Conservation (phyloP, 2,888 invertebrate species). For the Caenorhabditis uteleia region DNA sequence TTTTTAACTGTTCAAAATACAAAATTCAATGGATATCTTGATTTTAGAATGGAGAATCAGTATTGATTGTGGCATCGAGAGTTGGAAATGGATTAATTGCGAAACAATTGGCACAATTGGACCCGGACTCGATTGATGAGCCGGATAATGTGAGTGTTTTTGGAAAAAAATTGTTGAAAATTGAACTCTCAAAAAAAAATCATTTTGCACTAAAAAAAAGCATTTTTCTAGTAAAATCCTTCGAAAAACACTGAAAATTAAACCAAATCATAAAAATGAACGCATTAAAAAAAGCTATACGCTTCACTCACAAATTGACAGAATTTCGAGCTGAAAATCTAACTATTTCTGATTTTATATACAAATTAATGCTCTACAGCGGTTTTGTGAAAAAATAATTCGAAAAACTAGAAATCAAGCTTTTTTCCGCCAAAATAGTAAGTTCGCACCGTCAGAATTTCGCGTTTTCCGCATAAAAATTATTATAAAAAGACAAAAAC, state of each 20-base stretch:
- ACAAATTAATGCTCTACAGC: too few relatives aligned
- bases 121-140: constrained; percentile 61
- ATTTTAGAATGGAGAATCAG: constrained; percentile 65
- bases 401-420: too few relatives aligned
- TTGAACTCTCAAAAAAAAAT: neutral
- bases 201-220: neutral
- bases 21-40: neutral
- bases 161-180: neutral
- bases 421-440: too few relatives aligned
- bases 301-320: too few relatives aligned
- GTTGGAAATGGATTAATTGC: constrained; percentile 82
- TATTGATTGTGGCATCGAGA: constrained; percentile 63
- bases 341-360: too few relatives aligned
- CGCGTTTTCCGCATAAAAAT: too few relatives aligned
- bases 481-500: too few relatives aligned
- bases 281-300: too few relatives aligned
- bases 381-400: too few relatives aligned
- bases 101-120: constrained; percentile 74
- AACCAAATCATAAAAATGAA: neutral
- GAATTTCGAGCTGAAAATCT: too few relatives aligned
- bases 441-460: too few relatives aligned
- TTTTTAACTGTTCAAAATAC: neutral
- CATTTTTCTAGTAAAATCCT: neutral
- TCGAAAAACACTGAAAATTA: neutral
- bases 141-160: constrained; percentile 59